A percentile compares a stretch with the other conserved stretches of the same genome.
Evolutionary conservation across 1,140 invertebrate genomes (phyloP).

Genomic region (Archivesica marissinica): DNA sequence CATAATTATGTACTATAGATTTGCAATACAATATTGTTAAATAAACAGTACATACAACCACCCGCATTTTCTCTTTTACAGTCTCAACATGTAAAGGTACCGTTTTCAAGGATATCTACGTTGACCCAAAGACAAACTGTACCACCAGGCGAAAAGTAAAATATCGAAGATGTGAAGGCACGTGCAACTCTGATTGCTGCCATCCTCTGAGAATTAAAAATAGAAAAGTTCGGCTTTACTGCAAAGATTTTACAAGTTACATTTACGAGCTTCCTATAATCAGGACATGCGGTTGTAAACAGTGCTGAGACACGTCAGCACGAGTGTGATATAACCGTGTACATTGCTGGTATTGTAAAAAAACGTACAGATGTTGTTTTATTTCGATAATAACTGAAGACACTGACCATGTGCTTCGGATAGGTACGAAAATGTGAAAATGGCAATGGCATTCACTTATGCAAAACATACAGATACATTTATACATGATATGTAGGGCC

Average conservation of each 20-base stretch:
- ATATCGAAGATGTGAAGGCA: conserved; percentile 79
- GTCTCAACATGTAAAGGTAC: conserved; percentile 75
- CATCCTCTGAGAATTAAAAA: conserved; percentile 95
- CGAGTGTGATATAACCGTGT: conserved; percentile 8
- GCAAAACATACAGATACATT: not conserved
- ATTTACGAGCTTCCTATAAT: conserved; percentile 98
- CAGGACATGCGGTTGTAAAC: conserved; percentile 89
- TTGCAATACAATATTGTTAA: too few species aligned
- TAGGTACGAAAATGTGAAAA: not conserved
- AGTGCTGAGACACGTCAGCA: conserved; percentile 58
- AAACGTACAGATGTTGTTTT: not conserved
- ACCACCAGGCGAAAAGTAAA: conserved; percentile 75
- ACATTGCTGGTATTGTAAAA: not conserved
- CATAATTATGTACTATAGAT: too few species aligned
- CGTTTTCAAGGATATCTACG: conserved; percentile 77
- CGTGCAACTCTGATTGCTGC: conserved; percentile 89
- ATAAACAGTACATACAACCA: too few species aligned
- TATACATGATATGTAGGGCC: not conserved
- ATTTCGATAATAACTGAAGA: not conserved
- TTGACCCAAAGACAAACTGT: conserved; percentile 80
- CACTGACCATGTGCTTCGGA: conserved; percentile 1
- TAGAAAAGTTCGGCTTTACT: conserved; percentile 96
- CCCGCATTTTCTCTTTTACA: too few species aligned
- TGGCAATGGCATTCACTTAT: conserved; percentile 9
- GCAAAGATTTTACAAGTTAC: conserved; percentile 95